Evolutionary conservation across 2,113 vertebrate genomes (phyloP).

Genomic region (Numida meleagris): DNA sequence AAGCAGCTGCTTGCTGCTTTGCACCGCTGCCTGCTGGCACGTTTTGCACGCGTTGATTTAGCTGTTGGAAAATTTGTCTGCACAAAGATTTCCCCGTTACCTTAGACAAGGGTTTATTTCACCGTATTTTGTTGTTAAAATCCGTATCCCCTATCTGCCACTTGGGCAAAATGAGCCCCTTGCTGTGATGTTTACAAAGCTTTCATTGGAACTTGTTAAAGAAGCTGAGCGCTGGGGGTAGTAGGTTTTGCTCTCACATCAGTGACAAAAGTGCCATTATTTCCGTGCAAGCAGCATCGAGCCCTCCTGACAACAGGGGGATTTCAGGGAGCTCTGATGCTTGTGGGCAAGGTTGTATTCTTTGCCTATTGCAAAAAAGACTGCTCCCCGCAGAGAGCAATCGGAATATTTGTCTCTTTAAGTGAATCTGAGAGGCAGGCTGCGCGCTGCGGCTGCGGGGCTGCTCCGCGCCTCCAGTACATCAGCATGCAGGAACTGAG

Average conservation of each 20-base stretch:
- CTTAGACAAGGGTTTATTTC: not conserved
- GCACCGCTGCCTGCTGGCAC: not conserved
- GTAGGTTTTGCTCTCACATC: not conserved
- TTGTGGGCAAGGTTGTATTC: not conserved
- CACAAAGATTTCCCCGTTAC: not conserved
- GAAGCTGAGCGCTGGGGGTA: not conserved
- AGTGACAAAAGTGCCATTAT: not conserved
- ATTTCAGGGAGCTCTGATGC: not conserved
- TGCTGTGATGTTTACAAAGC: not conserved
- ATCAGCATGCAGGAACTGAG: slow-evolving; percentile 66
- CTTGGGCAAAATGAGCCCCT: not conserved
- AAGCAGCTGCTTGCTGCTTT: not conserved
- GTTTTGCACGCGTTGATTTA: not conserved
- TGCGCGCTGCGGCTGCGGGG: slow-evolving; percentile 46
- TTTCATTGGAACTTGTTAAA: not conserved
- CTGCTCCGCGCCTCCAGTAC: slow-evolving; percentile 46
- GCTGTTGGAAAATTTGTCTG: not conserved
- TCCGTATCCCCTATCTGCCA: not conserved
- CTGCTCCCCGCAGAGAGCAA: slow-evolving; percentile 4
- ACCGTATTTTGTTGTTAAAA: not conserved
- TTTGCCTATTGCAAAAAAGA: not conserved
- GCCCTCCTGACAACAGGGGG: not conserved
- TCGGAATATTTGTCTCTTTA: slow-evolving; percentile 69
- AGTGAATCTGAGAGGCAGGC: slow-evolving; percentile 47
- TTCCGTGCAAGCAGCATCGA: not conserved